Percentiles rank a stretch among this genome's conserved stretches.
Evolutionary conservation across 2,888 invertebrate species (phyloP).

Genomic region (Tipula lateralis): DNA sequence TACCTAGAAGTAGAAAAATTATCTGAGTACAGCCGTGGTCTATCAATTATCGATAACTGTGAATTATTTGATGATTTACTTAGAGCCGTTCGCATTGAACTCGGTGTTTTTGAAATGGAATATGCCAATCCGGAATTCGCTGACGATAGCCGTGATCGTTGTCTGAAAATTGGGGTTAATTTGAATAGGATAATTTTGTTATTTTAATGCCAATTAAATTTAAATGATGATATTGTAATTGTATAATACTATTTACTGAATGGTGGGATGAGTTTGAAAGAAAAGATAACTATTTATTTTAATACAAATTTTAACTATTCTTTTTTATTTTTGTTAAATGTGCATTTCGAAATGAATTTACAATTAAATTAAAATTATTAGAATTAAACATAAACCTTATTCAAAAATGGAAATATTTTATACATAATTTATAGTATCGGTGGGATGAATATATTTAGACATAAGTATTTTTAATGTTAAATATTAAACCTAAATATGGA

Average conservation of each 20-base stretch:
- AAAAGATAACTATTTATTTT: not conserved
- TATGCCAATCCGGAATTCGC: slow-evolving; percentile 48
- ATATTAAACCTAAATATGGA: no score
- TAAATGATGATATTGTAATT: not conserved
- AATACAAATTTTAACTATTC: not conserved
- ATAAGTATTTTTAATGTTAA: no score
- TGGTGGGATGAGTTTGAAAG: not conserved
- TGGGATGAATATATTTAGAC: not conserved
- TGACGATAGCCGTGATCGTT: slow-evolving; percentile 32
- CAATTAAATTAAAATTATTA: not conserved
- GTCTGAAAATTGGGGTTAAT: not conserved
- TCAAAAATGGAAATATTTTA: not conserved
- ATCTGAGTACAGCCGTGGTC: slow-evolving; percentile 20
- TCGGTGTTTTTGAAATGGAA: slow-evolving; percentile 43
- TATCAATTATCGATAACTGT: slow-evolving; percentile 13
- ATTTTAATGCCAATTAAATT: not conserved
- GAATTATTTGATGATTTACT: slow-evolving; percentile 32
- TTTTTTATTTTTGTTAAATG: not conserved
- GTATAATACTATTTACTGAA: no score
- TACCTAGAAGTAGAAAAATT: not conserved
- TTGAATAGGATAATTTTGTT: not conserved
- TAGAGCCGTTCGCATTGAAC: slow-evolving; percentile 39
- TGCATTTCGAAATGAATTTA: not conserved
- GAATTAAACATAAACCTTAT: not conserved
- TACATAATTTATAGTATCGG: not conserved